Evolutionary conservation across 2,797 vertebrate genomes (phyloP), one percentile per base, ranked within the genome.

Genomic region (Schizopygopsis pylzovi): DNA sequence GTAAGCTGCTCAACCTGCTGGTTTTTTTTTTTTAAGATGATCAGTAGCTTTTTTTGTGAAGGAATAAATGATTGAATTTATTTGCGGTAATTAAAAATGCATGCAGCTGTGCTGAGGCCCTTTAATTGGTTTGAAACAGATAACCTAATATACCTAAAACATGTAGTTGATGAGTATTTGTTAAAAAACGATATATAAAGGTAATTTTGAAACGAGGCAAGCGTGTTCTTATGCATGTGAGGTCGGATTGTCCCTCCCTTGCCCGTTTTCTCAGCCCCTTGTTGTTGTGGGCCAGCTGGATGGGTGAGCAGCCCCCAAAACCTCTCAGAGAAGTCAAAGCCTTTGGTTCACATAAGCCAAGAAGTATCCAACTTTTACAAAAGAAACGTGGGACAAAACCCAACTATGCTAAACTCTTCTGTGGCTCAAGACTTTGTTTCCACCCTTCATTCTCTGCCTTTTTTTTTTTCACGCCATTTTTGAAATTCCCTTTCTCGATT

Each of bases 341-440:
- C 83, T 59, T 86, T 73, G 22, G 43, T 81, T 89, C 88, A 73
- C 76, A 52, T 75, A 88, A 87, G 88, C 85, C 86, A 37, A 89
- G 86, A 90, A 90, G 88, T 85, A 87, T 89, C 85, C 43, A 85
- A 87, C 82, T 88, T 87, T 75, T 80, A 85, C 88, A 90, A 90
- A 89, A 84, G 80, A 79, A 83, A 86, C 39, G 71, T 83, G 85
- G 88, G 86, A 89, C 88, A 90, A 90, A 90, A 85, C 82, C 89
- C 86, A 83, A 85, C 88, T 88, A 89, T 89, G 88, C 89, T 86
- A 88, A 89, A 88, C 83, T 87, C 84, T 85, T 88, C 85, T 68
- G 72, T 79, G 80, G 83, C 89, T 89, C 88, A 81, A 87, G 79
- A 88, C 86, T 83, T 83, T 59, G 81, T 87, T 89, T 89, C 88